These are phyloP conservation scores for Melangyna quadrimaculata DNA, from an alignment of 2,888 invertebrate species.

Conservation along the genomic window DNA sequence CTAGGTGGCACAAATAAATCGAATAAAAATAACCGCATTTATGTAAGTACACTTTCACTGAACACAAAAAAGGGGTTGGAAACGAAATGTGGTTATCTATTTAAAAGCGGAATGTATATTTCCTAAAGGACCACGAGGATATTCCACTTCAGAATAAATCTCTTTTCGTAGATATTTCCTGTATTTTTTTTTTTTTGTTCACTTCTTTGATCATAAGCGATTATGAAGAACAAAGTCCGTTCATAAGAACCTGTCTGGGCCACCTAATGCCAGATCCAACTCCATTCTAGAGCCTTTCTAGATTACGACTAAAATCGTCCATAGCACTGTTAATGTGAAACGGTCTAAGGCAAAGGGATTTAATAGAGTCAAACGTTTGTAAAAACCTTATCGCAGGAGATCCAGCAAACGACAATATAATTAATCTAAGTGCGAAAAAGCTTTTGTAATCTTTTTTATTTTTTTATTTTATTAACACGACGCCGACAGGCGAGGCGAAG, in stretches of 20 bases:
- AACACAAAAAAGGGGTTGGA: background rate
- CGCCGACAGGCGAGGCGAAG: too few species aligned
- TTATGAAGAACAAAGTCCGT: background rate
- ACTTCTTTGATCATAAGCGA: background rate
- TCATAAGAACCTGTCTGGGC: slow-evolving; percentile 43
- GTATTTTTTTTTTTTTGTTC: background rate
- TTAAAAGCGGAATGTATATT: background rate
- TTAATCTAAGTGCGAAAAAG: slow-evolving; percentile 41
- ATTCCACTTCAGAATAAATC: background rate
- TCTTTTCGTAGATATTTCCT: background rate
- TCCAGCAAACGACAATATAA: slow-evolving; percentile 39
- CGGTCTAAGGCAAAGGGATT: slow-evolving; percentile 11
- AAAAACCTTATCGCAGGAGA: slow-evolving; percentile 44
- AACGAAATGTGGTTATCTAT: background rate
- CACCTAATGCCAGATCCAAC: slow-evolving; percentile 59
- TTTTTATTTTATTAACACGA: slow-evolving; percentile 5
- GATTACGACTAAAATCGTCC: slow-evolving; percentile 41
- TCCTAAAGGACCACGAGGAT: background rate
- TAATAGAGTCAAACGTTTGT: background rate
- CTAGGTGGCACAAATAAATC: slow-evolving; percentile 8
- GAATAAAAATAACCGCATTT: background rate
- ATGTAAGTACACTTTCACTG: slow-evolving; percentile 6
- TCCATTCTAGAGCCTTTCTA: slow-evolving; percentile 48
- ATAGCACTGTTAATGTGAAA: background rate
- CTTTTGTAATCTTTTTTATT: slow-evolving; percentile 29